Conservation (phyloP, 2,113 vertebrate genomes). For the Setophaga petechia region DNA sequence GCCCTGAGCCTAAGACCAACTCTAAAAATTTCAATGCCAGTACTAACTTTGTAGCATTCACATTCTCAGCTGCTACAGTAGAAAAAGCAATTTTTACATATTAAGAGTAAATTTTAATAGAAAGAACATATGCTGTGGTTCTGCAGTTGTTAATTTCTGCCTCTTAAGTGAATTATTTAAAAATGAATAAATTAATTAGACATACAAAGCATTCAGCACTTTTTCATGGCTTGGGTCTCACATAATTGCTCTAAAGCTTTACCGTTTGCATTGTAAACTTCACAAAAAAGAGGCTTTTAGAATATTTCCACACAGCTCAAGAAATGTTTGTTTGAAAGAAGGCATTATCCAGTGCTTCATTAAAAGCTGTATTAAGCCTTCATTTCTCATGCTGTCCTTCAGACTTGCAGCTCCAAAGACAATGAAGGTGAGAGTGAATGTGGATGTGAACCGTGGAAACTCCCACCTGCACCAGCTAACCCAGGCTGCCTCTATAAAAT, state of each 20-base stretch:
- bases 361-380: not conserved
- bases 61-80: not conserved
- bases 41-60: not conserved
- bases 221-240: not conserved
- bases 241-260: not conserved
- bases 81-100: not conserved
- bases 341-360: not conserved
- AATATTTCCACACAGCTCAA: not conserved
- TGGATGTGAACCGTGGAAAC: not conserved
- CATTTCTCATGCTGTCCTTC: not conserved
- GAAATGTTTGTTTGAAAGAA: not conserved
- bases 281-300: not conserved
- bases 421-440: not conserved
- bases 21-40: not conserved
- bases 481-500: not conserved
- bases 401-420: not conserved
- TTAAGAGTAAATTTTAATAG: not conserved
- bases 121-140: not conserved
- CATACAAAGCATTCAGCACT: not conserved
- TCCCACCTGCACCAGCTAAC: not conserved
- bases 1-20: not conserved
- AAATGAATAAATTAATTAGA: constrained; percentile 25
- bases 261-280: not conserved
- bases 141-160: constrained; percentile 1
- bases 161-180: not conserved